phyloP scores from a whole-genome alignment of 2,113 vertebrate species.

The Pampusana beccarii region DNA sequence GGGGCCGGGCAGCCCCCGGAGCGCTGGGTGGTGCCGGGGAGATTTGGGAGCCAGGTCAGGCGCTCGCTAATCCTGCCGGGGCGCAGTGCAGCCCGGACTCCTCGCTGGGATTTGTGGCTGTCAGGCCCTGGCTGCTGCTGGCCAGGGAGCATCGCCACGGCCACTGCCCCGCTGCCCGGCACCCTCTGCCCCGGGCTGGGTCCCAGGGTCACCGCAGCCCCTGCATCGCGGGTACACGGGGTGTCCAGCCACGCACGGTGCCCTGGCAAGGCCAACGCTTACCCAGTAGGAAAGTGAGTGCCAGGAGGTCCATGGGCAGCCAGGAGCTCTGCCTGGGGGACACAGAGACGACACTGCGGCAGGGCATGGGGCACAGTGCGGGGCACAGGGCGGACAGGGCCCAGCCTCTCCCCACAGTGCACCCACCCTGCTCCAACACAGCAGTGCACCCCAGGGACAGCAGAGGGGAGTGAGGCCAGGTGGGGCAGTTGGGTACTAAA shows the following conservation, averaged over 20 bases:
- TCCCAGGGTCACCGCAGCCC: background rate
- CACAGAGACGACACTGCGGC: rapidly evolving
- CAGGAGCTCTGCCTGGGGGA: background rate
- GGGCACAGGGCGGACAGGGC: rapidly evolving
- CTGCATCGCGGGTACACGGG: rapidly evolving
- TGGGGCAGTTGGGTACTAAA: background rate
- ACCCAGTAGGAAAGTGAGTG: slow-evolving; percentile 9
- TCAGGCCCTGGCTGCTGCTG: background rate
- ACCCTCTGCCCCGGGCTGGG: background rate
- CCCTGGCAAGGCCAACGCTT: background rate
- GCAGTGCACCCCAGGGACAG: background rate
- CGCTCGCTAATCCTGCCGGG: background rate
- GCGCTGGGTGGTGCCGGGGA: background rate
- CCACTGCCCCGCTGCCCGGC: background rate
- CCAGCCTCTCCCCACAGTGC: background rate
- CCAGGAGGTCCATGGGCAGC: slow-evolving; percentile 38
- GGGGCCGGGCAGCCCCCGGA: no score
- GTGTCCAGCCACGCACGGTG: rapidly evolving
- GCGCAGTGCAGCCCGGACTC: background rate
- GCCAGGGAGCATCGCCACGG: background rate
- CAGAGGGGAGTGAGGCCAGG: rapidly evolving
- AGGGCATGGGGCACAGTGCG: rapidly evolving
- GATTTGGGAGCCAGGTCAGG: background rate
- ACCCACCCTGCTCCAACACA: rapidly evolving
- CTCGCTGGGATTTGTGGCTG: background rate